phyloP scores from a whole-genome alignment of 2,797 vertebrate species.

The Scyliorhinus canicula region DNA sequence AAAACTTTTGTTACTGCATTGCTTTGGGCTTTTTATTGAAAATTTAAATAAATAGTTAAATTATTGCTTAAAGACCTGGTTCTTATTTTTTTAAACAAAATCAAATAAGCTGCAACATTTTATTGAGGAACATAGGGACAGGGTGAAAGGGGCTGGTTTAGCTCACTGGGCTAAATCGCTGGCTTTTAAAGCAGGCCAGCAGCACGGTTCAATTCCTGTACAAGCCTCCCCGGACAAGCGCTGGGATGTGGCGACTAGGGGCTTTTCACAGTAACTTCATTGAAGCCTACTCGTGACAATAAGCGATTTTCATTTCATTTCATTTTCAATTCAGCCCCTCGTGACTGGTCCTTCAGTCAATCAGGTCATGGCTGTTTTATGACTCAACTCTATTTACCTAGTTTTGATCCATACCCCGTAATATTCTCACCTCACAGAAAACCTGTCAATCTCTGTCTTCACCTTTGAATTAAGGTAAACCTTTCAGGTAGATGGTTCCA shows the following conservation, averaged over 20 bases:
- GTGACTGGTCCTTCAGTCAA: background rate
- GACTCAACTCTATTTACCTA: no score
- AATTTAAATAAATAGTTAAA: slow-evolving; percentile 29
- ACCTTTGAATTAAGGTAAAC: background rate
- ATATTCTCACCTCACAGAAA: background rate
- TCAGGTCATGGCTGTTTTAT: background rate
- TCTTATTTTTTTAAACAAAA: background rate
- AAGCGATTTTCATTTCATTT: no score
- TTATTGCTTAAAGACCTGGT: background rate
- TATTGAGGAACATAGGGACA: background rate
- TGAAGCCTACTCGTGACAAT: no score
- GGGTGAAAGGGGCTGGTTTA: no score
- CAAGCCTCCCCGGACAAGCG: no score
- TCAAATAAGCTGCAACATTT: background rate
- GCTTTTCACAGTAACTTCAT: no score
- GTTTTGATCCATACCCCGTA: background rate
- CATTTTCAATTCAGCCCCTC: background rate
- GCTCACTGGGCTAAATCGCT: no score
- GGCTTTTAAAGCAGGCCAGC: no score
- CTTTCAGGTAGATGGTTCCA: background rate
- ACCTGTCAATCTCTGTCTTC: background rate
- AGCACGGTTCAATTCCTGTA: no score
- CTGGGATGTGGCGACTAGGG: no score
- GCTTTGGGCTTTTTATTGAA: slow-evolving; percentile 35
- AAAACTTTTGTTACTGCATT: slow-evolving; percentile 29